A percentile compares a stretch with the other conserved stretches of the same genome.
These are phyloP conservation scores for Choristoneura rosaceana DNA, from an alignment of 2,888 invertebrate species.

Conservation along the genomic window DNA sequence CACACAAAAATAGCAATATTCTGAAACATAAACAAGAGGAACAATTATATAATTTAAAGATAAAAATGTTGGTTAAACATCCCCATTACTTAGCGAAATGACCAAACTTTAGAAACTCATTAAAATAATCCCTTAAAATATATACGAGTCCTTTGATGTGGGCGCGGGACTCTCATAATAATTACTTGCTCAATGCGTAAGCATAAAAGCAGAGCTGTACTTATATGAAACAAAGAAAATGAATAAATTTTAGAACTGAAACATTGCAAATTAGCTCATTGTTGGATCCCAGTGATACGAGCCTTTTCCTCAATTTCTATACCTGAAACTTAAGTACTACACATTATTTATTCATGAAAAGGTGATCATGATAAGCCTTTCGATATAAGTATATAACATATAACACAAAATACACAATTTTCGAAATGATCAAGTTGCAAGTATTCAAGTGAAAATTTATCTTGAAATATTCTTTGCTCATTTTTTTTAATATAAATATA, in stretches of 20 bases:
- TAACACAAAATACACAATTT: too few species aligned
- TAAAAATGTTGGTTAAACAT: conserved; percentile 32
- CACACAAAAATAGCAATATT: background rate
- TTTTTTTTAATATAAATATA: too few species aligned
- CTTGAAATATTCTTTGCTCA: too few species aligned
- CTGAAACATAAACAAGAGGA: background rate
- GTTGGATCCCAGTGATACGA: background rate
- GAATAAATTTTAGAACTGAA: background rate
- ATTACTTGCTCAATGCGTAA: conserved; percentile 37
- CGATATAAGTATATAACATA: too few species aligned
- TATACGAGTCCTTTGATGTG: conserved; percentile 40
- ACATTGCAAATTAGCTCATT: background rate
- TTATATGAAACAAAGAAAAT: conserved; percentile 12
- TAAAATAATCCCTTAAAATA: conserved; percentile 40
- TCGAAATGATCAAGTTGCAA: too few species aligned
- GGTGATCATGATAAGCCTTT: too few species aligned
- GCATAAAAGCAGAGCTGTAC: conserved; percentile 28
- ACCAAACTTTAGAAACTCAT: conserved; percentile 41
- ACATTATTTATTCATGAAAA: too few species aligned
- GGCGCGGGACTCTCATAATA: conserved; percentile 35
- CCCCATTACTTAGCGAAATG: conserved; percentile 38
- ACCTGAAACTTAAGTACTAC: too few species aligned
- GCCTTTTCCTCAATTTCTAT: too few species aligned
- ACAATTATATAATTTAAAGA: background rate
- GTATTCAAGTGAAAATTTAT: too few species aligned